Percentiles rank a stretch among this genome's conserved stretches.
phyloP scores from a whole-genome alignment of 37 sponge, comb jelly and placozoan species.

The Cliona cf. orientalis region DNA sequence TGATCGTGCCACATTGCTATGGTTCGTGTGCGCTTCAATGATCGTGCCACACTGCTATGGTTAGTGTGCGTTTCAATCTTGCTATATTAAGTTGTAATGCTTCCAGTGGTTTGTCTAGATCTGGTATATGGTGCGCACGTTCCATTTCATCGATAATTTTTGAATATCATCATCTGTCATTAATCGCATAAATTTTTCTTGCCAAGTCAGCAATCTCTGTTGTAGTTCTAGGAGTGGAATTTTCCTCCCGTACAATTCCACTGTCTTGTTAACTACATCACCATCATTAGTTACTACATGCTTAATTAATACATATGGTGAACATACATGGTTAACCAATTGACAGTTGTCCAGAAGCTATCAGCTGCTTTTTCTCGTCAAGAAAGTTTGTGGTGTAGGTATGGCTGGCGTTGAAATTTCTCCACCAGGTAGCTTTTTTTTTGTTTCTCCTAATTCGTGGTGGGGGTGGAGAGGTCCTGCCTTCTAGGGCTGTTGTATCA shows the following conservation, averaged over 20 bases:
- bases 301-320: not conserved
- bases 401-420: slow-evolving; percentile 24
- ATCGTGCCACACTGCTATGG: no score
- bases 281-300: not conserved
- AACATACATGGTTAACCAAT: slow-evolving; percentile 17
- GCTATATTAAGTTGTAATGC: no score
- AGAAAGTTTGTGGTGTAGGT: slow-evolving; percentile 1
- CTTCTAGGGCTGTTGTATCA: not conserved
- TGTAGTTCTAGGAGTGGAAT: slow-evolving; percentile 1
- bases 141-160: no score
- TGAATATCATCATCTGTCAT: slow-evolving; percentile 9
- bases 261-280: not conserved
- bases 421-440: slow-evolving; percentile 13
- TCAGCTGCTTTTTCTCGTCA: not conserved
- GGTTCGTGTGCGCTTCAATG: no score
- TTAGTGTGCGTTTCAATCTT: no score
- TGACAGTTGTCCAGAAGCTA: not conserved
- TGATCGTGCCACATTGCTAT: not conserved
- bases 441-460: not conserved
- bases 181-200: slow-evolving; percentile 11
- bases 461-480: not conserved
- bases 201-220: slow-evolving; percentile 2
- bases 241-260: slow-evolving; percentile 8
- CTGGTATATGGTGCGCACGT: not conserved
- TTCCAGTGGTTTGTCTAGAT: not conserved